A percentile compares a stretch with the other conserved stretches of the same genome.
phyloP scores from a whole-genome alignment of 2,113 vertebrate species.

The Tichodroma muraria region DNA sequence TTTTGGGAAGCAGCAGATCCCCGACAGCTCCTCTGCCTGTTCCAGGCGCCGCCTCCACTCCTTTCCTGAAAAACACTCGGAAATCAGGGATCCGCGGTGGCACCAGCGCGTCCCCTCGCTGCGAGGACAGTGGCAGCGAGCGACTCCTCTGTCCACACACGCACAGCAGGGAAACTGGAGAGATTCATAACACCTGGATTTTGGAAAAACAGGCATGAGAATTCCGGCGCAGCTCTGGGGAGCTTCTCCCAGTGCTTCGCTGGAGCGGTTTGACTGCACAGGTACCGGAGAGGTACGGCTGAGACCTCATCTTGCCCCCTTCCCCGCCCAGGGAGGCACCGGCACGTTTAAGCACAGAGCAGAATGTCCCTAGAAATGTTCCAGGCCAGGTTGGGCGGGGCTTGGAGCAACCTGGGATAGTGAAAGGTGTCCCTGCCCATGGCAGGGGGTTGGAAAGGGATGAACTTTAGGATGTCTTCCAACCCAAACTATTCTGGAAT shows the following conservation, averaged over 20 bases:
- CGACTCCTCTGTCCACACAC: background rate
- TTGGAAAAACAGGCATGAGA: background rate
- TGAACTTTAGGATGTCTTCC: background rate
- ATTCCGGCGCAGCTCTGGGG: rapidly evolving
- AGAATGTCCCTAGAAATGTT: background rate
- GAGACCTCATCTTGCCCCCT: background rate
- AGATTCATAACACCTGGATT: background rate
- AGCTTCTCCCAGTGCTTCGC: background rate
- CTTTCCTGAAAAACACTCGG: background rate
- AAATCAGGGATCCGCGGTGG: background rate
- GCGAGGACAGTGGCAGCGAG: background rate
- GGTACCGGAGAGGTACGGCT: background rate
- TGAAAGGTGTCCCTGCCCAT: background rate
- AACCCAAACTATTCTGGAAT: background rate
- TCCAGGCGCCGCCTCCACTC: background rate
- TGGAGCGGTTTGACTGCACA: rapidly evolving
- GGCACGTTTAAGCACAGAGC: background rate
- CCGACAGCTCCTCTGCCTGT: background rate
- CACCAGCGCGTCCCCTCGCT: background rate
- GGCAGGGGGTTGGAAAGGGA: background rate
- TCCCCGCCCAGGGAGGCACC: background rate
- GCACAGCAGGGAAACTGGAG: background rate
- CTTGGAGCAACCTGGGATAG: background rate
- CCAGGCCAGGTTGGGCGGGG: background rate
- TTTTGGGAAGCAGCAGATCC: slow-evolving; percentile 6